phyloP scores from a whole-genome alignment of 1,140 invertebrate species.

The Drosophila albomicans region DNA sequence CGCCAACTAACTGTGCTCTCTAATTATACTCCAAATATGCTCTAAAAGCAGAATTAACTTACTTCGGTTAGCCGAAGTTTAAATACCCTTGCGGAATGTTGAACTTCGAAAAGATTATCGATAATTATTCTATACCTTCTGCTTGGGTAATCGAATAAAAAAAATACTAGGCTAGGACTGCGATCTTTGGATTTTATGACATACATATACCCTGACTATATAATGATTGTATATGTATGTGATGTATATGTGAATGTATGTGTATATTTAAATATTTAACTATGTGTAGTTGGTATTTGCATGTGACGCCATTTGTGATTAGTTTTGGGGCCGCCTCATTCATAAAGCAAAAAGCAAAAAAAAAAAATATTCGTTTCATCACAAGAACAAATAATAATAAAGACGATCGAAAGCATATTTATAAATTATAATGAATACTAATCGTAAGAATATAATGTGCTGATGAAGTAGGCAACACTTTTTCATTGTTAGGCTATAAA shows the following conservation, averaged over 20 bases:
- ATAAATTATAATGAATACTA: not conserved
- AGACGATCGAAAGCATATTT: slow-evolving; percentile 25
- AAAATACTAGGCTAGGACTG: not conserved
- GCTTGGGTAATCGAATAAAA: not conserved
- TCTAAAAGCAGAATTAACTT: not conserved
- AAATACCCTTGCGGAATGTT: not conserved
- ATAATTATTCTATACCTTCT: not conserved
- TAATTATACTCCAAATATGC: slow-evolving; percentile 44
- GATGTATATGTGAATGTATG: slow-evolving; percentile 38
- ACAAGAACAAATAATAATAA: slow-evolving; percentile 33
- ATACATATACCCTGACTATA: slow-evolving; percentile 18
- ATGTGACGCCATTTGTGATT: slow-evolving; percentile 73
- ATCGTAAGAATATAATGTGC: not conserved
- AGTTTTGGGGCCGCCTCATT: slow-evolving; percentile 56
- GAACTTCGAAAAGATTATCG: not conserved
- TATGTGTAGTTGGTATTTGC: slow-evolving; percentile 58
- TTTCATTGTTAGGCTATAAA: slow-evolving; percentile 79
- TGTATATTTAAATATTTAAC: slow-evolving; percentile 51
- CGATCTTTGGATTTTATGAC: slow-evolving; percentile 17
- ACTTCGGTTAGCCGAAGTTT: not conserved
- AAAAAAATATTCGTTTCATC: slow-evolving; percentile 28
- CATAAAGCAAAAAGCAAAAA: slow-evolving; percentile 3
- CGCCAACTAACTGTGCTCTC: slow-evolving; percentile 82
- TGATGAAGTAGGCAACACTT: slow-evolving; percentile 21
- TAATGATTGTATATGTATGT: slow-evolving; percentile 17